Evolutionary conservation across 2,797 vertebrate genomes (phyloP).

Genomic region (Paramormyrops hopkinsi): DNA sequence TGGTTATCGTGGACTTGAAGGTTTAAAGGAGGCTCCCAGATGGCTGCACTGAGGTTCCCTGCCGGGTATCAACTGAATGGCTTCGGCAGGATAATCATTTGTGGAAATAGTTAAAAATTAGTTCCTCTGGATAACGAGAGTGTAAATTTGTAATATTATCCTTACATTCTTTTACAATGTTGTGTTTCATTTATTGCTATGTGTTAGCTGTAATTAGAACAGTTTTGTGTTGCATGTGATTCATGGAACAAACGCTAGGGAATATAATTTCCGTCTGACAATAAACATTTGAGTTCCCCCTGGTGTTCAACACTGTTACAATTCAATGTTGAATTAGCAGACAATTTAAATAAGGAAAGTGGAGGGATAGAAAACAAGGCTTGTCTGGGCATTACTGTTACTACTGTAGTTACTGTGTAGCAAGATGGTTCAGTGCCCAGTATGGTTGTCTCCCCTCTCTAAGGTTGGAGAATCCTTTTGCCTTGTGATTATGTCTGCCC

Average conservation of each 20-base stretch:
- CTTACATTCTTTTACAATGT: neutral
- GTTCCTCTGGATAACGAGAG: neutral
- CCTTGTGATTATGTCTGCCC: neutral
- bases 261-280: neutral
- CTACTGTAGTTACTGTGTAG: neutral
- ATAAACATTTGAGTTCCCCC: neutral
- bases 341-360: neutral
- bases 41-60: neutral
- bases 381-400: neutral
- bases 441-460: neutral
- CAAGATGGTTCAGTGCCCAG: neutral
- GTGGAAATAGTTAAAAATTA: neutral
- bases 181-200: neutral
- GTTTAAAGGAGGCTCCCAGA: neutral
- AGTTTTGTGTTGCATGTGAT: neutral
- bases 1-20: neutral
- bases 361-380: neutral
- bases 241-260: neutral
- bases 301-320: neutral
- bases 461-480: neutral
- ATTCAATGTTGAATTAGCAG: neutral
- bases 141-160: neutral
- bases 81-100: neutral
- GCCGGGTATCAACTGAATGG: neutral
- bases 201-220: neutral